Conservation (phyloP, 2,888 invertebrate species). For the Anthoptus insignis region DNA sequence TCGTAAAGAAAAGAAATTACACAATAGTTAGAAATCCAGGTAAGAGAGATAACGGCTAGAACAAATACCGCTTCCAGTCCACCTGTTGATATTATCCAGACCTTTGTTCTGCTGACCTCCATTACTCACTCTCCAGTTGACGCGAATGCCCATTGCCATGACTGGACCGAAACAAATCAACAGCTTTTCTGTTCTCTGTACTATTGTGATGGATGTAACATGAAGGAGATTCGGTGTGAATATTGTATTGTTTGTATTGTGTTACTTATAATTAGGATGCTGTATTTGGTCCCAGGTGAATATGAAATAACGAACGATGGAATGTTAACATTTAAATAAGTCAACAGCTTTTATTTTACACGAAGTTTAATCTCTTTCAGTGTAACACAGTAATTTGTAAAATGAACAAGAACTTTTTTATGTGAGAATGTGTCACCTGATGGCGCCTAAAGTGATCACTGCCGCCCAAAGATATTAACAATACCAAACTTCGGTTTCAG, state of each 20-base stretch:
- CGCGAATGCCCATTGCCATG: slow-evolving; percentile 10
- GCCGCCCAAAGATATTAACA: too few species aligned
- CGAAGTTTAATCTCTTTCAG: too few species aligned
- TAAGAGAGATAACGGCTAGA: neutral
- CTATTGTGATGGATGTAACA: neutral
- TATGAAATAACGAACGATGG: too few species aligned
- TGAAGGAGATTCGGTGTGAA: neutral
- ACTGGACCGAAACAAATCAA: slow-evolving; percentile 13
- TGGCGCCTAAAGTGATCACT: too few species aligned
- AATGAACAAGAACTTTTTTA: too few species aligned
- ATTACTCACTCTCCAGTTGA: slow-evolving; percentile 15
- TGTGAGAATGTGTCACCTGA: too few species aligned
- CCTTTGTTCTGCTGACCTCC: slow-evolving; percentile 21
- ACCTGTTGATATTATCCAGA: slow-evolving; percentile 24
- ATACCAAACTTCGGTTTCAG: too few species aligned
- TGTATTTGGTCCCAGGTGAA: too few species aligned
- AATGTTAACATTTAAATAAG: too few species aligned
- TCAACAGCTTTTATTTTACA: neutral
- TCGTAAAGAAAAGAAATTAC: neutral
- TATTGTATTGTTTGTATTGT: neutral
- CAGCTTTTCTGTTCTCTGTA: neutral
- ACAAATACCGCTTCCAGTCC: slow-evolving; percentile 16
- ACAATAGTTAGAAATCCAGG: neutral
- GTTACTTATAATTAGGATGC: neutral
- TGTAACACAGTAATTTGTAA: too few species aligned